A percentile compares a stretch with the other conserved stretches of the same genome.
Evolutionary conservation across 2,888 invertebrate genomes (phyloP).

Genomic region (Drosophila cognata): DNA sequence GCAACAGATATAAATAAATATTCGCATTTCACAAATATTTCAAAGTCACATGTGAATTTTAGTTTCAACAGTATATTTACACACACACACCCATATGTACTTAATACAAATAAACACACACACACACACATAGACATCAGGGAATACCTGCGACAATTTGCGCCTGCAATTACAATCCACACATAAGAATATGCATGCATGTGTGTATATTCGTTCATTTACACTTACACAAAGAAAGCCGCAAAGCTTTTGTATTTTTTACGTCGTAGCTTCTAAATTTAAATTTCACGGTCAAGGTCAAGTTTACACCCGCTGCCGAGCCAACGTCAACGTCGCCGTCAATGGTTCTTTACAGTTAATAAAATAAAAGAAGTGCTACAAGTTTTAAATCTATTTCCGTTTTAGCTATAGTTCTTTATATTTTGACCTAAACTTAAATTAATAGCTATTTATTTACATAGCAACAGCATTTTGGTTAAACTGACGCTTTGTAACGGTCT

Average conservation of each 20-base stretch:
- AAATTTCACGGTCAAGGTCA: slow-evolving; percentile 84
- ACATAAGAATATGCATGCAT: slow-evolving; percentile 5
- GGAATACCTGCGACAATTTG: slow-evolving; percentile 44
- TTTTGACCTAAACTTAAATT: not conserved
- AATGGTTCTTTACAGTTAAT: slow-evolving; percentile 32
- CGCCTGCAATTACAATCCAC: slow-evolving; percentile 19
- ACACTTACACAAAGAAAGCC: slow-evolving; percentile 42
- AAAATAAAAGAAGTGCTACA: slow-evolving; percentile 40
- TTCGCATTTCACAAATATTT: slow-evolving; percentile 23
- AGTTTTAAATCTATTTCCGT: not conserved
- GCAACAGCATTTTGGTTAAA: not conserved
- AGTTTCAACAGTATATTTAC: slow-evolving; percentile 16
- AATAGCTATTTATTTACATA: not conserved
- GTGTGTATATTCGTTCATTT: slow-evolving; percentile 2
- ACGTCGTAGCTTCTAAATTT: slow-evolving; percentile 82
- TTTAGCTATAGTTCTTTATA: not conserved
- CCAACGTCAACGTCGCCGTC: slow-evolving; percentile 31
- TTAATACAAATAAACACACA: not conserved
- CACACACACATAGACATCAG: not conserved
- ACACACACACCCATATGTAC: not conserved
- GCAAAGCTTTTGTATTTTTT: slow-evolving; percentile 66
- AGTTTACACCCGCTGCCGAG: slow-evolving; percentile 68
- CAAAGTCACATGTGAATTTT: slow-evolving; percentile 16
- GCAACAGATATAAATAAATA: slow-evolving; percentile 49
- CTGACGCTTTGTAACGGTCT: slow-evolving; percentile 8